phyloP scores from a whole-genome alignment of 2,888 invertebrate species.

The Scaptomyza polygonia region DNA sequence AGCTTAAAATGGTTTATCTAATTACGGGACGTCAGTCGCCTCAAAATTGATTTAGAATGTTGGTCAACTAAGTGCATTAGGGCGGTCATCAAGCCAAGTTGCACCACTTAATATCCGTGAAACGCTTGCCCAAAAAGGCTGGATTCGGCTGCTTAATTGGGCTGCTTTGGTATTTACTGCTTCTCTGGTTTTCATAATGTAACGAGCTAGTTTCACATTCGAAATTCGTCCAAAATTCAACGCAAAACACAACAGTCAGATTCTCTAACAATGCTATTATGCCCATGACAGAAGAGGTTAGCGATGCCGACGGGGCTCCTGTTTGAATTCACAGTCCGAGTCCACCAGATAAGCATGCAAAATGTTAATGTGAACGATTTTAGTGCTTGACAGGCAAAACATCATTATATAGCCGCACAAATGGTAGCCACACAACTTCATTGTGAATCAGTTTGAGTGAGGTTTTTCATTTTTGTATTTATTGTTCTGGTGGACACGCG shows the following conservation, averaged over 20 bases:
- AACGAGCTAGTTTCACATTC: slow-evolving; percentile 48
- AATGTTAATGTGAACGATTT: slow-evolving; percentile 29
- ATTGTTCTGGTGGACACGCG: slow-evolving; percentile 27
- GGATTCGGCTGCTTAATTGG: slow-evolving; percentile 51
- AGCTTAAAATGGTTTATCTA: slow-evolving; percentile 22
- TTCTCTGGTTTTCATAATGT: slow-evolving; percentile 50
- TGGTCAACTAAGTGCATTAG: slow-evolving; percentile 29
- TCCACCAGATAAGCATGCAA: slow-evolving; percentile 23
- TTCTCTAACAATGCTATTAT: slow-evolving; percentile 48
- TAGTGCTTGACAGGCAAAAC: slow-evolving; percentile 19
- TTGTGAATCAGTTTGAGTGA: slow-evolving; percentile 38
- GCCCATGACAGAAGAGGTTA: slow-evolving; percentile 39
- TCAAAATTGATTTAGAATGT: slow-evolving; percentile 42
- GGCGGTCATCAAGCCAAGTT: not conserved
- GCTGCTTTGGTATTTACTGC: slow-evolving; percentile 20
- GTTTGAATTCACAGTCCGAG: slow-evolving; percentile 22
- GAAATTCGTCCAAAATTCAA: slow-evolving; percentile 42
- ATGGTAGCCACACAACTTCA: slow-evolving; percentile 18
- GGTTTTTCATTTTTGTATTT: slow-evolving; percentile 49
- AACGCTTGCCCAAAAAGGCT: slow-evolving; percentile 25
- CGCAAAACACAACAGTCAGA: slow-evolving; percentile 10
- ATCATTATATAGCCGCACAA: slow-evolving; percentile 43
- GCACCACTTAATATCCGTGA: slow-evolving; percentile 64
- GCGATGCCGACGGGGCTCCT: slow-evolving; percentile 13
- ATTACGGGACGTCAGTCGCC: slow-evolving; percentile 28